Evolutionary conservation across 2,113 vertebrate species (phyloP).

Genomic region (Pterocles orientalis): DNA sequence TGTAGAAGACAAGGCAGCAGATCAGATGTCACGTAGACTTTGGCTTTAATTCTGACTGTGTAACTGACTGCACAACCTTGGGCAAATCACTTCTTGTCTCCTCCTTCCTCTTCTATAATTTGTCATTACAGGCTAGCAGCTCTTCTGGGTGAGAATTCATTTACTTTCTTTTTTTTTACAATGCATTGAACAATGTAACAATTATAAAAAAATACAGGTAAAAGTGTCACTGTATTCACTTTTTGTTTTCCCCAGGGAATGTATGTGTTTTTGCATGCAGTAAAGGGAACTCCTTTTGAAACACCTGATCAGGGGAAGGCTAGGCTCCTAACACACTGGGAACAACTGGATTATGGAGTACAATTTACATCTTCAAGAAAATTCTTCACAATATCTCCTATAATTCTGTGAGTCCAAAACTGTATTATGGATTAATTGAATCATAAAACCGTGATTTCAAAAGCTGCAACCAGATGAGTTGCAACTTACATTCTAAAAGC

Average conservation of each 20-base stretch:
- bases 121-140: neutral
- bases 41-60: neutral
- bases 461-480: neutral
- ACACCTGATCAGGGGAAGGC: slow-evolving; percentile 98
- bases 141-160: neutral
- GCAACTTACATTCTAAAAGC: neutral
- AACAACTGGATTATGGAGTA: slow-evolving; percentile 96
- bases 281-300: slow-evolving; percentile 98
- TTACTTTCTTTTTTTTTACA: neutral
- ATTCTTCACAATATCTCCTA: slow-evolving; percentile 98
- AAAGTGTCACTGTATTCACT: neutral
- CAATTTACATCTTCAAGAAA: slow-evolving; percentile 98
- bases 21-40: neutral
- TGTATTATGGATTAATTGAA: neutral
- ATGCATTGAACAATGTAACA: neutral
- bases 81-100: neutral
- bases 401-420: slow-evolving; percentile 89
- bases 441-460: neutral
- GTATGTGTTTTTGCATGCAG: slow-evolving; percentile 98
- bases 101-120: neutral
- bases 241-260: slow-evolving; percentile 84
- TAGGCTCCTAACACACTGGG: slow-evolving; percentile 96
- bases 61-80: neutral
- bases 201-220: neutral
- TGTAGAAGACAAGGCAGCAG: neutral